Conservation (phyloP, 2,888 invertebrate species). For the Leucozona laternaria region DNA sequence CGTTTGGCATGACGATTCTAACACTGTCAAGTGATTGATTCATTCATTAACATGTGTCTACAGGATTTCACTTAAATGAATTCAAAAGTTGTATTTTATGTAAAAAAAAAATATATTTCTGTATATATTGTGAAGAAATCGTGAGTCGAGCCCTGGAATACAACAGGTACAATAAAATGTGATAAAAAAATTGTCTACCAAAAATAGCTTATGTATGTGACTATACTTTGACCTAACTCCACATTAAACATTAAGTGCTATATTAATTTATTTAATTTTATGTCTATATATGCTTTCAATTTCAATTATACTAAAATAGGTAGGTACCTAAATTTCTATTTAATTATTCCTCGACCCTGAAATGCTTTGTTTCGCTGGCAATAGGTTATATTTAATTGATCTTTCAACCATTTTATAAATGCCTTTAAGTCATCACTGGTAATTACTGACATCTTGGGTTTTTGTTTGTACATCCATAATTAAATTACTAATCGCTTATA, state of each 20-base stretch:
- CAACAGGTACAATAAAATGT: too few relatives aligned
- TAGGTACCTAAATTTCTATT: neutral
- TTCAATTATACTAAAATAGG: too few relatives aligned
- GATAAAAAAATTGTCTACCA: too few relatives aligned
- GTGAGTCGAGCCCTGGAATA: too few relatives aligned
- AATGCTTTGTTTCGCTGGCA: neutral
- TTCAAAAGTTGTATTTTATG: too few relatives aligned
- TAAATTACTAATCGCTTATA: too few relatives aligned
- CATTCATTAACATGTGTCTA: too few relatives aligned
- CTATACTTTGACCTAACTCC: neutral
- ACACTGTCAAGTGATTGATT: too few relatives aligned
- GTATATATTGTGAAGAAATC: too few relatives aligned
- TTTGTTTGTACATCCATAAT: too few relatives aligned
- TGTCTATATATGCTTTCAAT: neutral
- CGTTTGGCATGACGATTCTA: neutral
- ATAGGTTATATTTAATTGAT: neutral
- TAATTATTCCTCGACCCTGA: neutral
- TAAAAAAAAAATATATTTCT: too few relatives aligned
- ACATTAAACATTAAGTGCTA: neutral
- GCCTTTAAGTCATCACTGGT: neutral
- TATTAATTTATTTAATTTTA: neutral
- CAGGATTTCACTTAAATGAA: too few relatives aligned
- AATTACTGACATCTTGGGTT: neutral
- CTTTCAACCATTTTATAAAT: neutral
- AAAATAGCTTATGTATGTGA: neutral